phyloP scores from a whole-genome alignment of 2,888 invertebrate species.

The Torymus aiolomorphi region DNA sequence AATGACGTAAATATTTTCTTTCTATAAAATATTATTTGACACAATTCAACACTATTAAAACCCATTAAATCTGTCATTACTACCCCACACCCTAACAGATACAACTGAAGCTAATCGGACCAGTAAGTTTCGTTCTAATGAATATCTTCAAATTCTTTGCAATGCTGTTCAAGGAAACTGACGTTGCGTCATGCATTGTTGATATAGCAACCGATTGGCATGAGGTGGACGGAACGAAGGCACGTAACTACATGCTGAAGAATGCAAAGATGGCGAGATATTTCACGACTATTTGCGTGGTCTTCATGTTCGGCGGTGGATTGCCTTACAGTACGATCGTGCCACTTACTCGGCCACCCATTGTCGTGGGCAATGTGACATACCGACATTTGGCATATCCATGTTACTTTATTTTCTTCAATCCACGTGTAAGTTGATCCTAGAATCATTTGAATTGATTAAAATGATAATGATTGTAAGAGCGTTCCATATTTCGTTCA shows the following conservation, averaged over 20 bases:
- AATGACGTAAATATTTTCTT: not conserved
- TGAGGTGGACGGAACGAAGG: conserved; percentile 43
- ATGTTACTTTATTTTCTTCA: conserved; percentile 62
- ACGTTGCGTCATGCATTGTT: conserved; percentile 61
- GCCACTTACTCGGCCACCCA: conserved; percentile 58
- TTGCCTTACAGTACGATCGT: conserved; percentile 60
- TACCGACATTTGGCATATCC: conserved; percentile 62
- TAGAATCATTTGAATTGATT: too few species aligned
- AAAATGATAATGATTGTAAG: too few species aligned
- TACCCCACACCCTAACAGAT: not conserved
- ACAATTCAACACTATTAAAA: not conserved
- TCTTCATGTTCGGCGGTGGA: conserved; percentile 62
- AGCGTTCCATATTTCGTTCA: too few species aligned
- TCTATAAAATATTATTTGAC: too few species aligned
- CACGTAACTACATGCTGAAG: conserved; percentile 58
- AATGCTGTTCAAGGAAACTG: conserved; percentile 54
- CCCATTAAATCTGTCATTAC: too few species aligned
- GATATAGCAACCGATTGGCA: conserved; percentile 64
- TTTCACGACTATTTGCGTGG: conserved; percentile 57
- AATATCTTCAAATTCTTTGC: conserved; percentile 62
- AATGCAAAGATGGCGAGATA: conserved; percentile 62
- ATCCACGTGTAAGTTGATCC: conserved; percentile 59
- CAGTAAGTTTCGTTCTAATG: conserved; percentile 66
- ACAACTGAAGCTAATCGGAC: conserved; percentile 64
- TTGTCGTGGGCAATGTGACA: conserved; percentile 59